A percentile compares a stretch with the other conserved stretches of the same genome.
These are phyloP conservation scores for Tonatia bakeri DNA, from an alignment of 2,113 vertebrate genomes.

Conservation along the genomic window DNA sequence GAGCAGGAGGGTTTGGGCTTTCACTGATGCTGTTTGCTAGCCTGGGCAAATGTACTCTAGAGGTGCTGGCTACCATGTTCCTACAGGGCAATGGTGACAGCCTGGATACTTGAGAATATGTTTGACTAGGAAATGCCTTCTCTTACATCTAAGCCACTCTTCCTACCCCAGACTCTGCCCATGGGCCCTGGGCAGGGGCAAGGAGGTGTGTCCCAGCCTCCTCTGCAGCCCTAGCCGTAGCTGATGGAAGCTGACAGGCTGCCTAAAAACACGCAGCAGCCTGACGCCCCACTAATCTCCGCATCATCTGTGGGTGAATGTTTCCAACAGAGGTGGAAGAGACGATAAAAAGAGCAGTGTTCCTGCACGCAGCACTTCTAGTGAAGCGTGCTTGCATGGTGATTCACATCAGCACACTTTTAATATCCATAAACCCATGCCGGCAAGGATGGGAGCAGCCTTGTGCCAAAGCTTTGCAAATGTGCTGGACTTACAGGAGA, in stretches of 20 bases:
- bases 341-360: constrained; percentile 67
- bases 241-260: constrained; percentile 81
- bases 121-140: constrained; percentile 63
- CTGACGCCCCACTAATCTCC: constrained; percentile 72
- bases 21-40: constrained; percentile 36
- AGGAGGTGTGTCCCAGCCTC: constrained; percentile 73
- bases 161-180: not conserved
- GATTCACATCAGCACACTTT: constrained; percentile 59
- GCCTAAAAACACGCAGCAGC: constrained; percentile 73
- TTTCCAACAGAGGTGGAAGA: constrained; percentile 64
- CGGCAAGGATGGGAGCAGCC: constrained; percentile 14
- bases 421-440: constrained; percentile 66
- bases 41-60: constrained; percentile 44
- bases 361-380: not conserved
- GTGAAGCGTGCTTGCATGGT: constrained; percentile 61
- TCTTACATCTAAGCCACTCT: not conserved
- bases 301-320: constrained; percentile 57
- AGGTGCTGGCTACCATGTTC: constrained; percentile 41
- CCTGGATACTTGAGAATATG: constrained; percentile 75
- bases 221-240: constrained; percentile 43
- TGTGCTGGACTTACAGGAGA: constrained; percentile 38
- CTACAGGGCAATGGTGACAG: constrained; percentile 15
- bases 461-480: constrained; percentile 51
- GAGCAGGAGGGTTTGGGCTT: not conserved
- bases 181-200: constrained; percentile 12